Conservation (phyloP, 2,797 vertebrate species). For the Gallinago stenura region DNA sequence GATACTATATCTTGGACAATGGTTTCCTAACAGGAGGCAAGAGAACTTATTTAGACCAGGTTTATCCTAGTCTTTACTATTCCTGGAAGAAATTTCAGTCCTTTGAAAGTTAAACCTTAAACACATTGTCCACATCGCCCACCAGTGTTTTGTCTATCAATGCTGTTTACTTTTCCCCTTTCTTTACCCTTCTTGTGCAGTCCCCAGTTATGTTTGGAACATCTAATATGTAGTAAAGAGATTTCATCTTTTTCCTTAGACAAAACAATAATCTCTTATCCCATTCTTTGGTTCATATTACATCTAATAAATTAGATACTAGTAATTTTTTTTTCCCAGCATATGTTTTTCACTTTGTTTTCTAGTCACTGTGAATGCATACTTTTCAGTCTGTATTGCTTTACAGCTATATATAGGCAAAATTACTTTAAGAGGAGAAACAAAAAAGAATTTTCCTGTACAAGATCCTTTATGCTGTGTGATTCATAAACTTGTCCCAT, state of each 20-base stretch:
- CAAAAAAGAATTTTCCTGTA: background rate
- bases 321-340: background rate
- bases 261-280: background rate
- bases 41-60: background rate
- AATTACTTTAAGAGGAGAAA: background rate
- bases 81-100: background rate
- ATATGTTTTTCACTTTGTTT: background rate
- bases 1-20: background rate
- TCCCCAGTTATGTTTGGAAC: background rate
- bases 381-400: background rate
- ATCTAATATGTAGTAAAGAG: background rate
- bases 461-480: background rate
- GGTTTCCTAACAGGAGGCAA: background rate
- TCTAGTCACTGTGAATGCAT: background rate
- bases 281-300: background rate
- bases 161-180: background rate
- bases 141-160: background rate
- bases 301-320: background rate
- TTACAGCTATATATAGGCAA: background rate
- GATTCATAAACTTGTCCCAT: background rate
- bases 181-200: background rate
- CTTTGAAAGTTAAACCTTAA: background rate
- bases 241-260: background rate
- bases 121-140: background rate
- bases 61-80: background rate